Base-by-base conservation (phyloP, 2,888 invertebrate genomes). In the Eupithecia inturbata region DNA sequence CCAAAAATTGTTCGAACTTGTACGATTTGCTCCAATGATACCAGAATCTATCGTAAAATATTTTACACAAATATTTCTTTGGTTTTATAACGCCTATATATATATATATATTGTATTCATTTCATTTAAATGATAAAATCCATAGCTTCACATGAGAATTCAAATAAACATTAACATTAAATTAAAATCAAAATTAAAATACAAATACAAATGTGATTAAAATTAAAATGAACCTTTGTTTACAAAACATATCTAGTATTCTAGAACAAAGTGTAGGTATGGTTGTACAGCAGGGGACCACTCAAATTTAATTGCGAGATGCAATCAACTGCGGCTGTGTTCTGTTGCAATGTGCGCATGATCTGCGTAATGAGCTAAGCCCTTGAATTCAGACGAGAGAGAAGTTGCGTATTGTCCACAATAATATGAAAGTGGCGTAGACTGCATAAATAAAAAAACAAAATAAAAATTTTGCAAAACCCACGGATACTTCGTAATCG, bases 231-330 rank as follows among this genome's bases (percentile, higher is more conserved):
- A n/a, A n/a, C 26, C 12, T 57, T 57, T 57, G 57, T 57, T 57
- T 26, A 57, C 57, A 22, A 57, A 57, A 57, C 26, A 10, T 57
- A 57, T 26, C 26, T 53, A 53, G 22, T 22, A n/a, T 53, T 53
- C 4, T 22, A 53, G 10, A 53, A 53, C 12, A 0, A 14, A 26
- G 26, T 22, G 53, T 26, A 31, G 62, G 9, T 28, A 62, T 31
- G 31, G 19, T 62, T 31, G 28, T 62, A 16, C n/a, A 5, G 62
- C 62, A 62, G 5, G 26, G n/a, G 45, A 73, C 70, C 73, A 70
- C 67, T 70, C 70, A 67, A 67, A 67, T 66, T 57, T 70, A 73
- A 69, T 70, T 67, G 73, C 67, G 49, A 22, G 69, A 62, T 67
- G 73, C 73, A 73, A 73, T 73, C 73, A 41, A 14, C 31, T 31